A percentile compares a stretch with the other conserved stretches of the same genome.
Conservation (phyloP, 1,140 invertebrate species). For the Drosophila oshimai region DNA sequence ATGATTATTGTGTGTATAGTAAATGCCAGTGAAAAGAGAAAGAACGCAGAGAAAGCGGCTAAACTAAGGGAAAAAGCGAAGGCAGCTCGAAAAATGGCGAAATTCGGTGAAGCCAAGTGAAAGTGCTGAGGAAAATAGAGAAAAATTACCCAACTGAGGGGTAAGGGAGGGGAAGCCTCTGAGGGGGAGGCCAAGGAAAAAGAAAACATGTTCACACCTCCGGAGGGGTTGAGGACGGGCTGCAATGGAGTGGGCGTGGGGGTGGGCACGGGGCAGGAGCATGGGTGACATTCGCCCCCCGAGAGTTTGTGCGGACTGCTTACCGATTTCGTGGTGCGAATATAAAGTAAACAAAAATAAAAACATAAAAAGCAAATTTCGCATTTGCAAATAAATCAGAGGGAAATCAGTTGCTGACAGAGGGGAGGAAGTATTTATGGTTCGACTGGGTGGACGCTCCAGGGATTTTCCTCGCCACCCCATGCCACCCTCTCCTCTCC, state of each 20-base stretch:
- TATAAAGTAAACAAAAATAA: conserved; percentile 79
- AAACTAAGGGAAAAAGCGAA: conserved; percentile 2
- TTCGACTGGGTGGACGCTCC: conserved; percentile 52
- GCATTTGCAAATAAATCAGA: conserved; percentile 82
- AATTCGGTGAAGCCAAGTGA: conserved; percentile 59
- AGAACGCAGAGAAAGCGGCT: conserved; percentile 2
- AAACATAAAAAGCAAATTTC: conserved; percentile 81
- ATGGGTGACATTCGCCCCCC: conserved; percentile 33
- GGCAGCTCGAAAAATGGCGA: conserved; percentile 24
- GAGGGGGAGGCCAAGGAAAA: conserved; percentile 17
- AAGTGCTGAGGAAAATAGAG: conserved; percentile 67
- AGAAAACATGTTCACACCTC: conserved; percentile 73
- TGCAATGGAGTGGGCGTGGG: background rate
- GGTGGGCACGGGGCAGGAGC: too few species aligned
- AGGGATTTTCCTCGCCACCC: conserved; percentile 18
- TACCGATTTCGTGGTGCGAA: conserved; percentile 70
- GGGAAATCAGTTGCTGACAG: conserved; percentile 78
- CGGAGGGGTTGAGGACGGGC: background rate
- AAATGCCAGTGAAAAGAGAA: conserved; percentile 7
- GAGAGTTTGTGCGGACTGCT: conserved; percentile 36
- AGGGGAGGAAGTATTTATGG: conserved; percentile 79
- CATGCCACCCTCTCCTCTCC: background rate
- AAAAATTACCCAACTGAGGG: conserved; percentile 64
- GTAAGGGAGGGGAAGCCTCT: background rate
- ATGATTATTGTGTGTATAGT: conserved; percentile 72